Evolutionary conservation across 92 coral and sea anemone genomes (phyloP).

Genomic region (Zoanthus sansibaricus): DNA sequence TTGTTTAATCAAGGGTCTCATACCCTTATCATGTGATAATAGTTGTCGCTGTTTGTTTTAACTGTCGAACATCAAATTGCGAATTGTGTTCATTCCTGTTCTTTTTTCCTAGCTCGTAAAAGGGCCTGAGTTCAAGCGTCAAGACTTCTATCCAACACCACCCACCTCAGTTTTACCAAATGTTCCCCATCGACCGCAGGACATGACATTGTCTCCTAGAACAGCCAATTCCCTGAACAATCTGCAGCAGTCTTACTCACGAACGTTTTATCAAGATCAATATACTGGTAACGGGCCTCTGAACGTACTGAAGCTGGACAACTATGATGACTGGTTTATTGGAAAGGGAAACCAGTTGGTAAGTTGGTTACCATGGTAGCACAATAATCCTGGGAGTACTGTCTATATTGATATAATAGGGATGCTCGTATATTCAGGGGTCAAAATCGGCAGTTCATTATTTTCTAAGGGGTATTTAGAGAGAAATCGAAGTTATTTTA

Average conservation of each 20-base stretch:
- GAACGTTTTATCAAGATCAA: conserved; percentile 83
- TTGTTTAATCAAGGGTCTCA: too few species aligned
- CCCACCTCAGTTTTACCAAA: conserved; percentile 90
- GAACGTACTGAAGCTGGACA: conserved; percentile 82
- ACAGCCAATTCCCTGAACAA: conserved; percentile 91
- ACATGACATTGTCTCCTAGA: conserved; percentile 80
- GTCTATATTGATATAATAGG: too few species aligned
- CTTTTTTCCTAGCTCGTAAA: conserved; percentile 74
- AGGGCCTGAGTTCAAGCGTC: conserved; percentile 77
- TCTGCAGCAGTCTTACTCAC: conserved; percentile 76
- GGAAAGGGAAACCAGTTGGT: conserved; percentile 69
- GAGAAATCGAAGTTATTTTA: too few species aligned
- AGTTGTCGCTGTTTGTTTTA: neutral
- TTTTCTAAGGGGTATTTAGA: too few species aligned
- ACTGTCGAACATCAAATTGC: neutral
- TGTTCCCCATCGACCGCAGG: conserved; percentile 70
- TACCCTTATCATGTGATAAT: neutral
- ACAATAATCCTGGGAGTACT: too few species aligned
- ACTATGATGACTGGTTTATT: conserved; percentile 68
- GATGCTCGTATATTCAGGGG: too few species aligned
- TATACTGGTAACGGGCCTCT: conserved; percentile 86
- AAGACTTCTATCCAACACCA: conserved; percentile 88
- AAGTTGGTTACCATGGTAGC: conserved; percentile 14
- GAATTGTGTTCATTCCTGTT: neutral
- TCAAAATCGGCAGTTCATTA: too few species aligned